Conservation (phyloP, 2,888 invertebrate species). For the Heliconius sara region DNA sequence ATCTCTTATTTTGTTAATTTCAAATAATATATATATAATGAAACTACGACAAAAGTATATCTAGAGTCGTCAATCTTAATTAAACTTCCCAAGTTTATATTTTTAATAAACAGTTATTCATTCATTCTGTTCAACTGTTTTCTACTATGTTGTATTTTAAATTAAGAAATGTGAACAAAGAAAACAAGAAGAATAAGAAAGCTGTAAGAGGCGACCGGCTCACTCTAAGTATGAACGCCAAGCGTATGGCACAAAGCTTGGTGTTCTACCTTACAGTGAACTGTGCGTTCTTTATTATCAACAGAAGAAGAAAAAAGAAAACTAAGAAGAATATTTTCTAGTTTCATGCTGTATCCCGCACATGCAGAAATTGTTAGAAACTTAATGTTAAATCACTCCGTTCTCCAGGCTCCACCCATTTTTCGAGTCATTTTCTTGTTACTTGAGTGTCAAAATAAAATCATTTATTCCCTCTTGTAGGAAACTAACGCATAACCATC, state of each 20-base stretch:
- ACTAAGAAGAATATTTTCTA: slow-evolving; percentile 25
- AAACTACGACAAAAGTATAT: too few species aligned
- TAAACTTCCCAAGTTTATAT: too few species aligned
- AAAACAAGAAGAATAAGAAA: slow-evolving; percentile 39
- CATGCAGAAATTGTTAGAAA: not conserved
- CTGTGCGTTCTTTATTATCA: slow-evolving; percentile 78
- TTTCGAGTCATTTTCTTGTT: not conserved
- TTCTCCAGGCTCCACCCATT: not conserved
- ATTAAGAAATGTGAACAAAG: not conserved
- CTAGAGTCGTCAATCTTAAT: too few species aligned
- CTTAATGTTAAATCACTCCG: not conserved
- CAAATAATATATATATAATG: too few species aligned
- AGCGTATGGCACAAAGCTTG: slow-evolving; percentile 91
- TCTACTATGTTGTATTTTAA: too few species aligned
- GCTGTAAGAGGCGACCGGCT: slow-evolving; percentile 68
- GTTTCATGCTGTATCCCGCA: not conserved
- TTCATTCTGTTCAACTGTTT: too few species aligned
- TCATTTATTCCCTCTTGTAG: too few species aligned
- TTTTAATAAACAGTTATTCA: too few species aligned
- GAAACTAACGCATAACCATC: too few species aligned
- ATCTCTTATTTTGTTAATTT: too few species aligned
- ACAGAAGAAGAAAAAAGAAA: slow-evolving; percentile 49
- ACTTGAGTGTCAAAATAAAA: too few species aligned
- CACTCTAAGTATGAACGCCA: slow-evolving; percentile 97
- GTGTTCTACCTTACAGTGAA: slow-evolving; percentile 99